Percentiles rank a stretch among this genome's conserved stretches.
These are phyloP conservation scores for Coilia nasus DNA, from an alignment of 2,797 vertebrate species.

Conservation along the genomic window DNA sequence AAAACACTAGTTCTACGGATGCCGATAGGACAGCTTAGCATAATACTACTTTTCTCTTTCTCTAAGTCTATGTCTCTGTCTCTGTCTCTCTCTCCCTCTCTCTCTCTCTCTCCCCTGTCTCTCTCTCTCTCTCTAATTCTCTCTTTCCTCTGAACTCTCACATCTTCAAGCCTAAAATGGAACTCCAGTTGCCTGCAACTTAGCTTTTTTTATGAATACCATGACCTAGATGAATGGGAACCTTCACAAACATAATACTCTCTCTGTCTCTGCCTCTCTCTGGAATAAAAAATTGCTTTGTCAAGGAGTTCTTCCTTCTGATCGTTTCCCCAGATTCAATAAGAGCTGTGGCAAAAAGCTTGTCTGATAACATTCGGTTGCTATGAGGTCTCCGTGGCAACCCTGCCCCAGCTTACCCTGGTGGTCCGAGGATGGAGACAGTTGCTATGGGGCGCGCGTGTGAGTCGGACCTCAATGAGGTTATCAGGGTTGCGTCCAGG, in stretches of 20 bases:
- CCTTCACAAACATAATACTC: no score
- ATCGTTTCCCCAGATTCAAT: background rate
- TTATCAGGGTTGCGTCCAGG: background rate
- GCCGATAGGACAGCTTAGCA: background rate
- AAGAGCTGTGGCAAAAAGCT: constrained; percentile 25
- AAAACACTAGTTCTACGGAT: background rate
- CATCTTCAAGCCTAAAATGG: no score
- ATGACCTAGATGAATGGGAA: no score
- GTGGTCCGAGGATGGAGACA: constrained; percentile 41
- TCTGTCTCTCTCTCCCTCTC: constrained; percentile 50
- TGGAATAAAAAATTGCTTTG: no score
- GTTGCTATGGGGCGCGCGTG: constrained; percentile 39
- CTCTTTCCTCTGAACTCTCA: no score
- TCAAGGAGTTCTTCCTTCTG: background rate
- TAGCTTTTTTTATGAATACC: no score
- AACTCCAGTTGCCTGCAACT: no score
- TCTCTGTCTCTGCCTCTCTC: no score
- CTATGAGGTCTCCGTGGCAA: constrained; percentile 55
- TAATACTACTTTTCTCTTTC: background rate
- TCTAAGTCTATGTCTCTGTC: constrained; percentile 53
- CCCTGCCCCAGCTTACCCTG: constrained; percentile 37
- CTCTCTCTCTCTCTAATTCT: constrained; percentile 30
- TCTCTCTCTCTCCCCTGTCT: constrained; percentile 54
- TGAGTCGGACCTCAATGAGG: constrained; percentile 21
- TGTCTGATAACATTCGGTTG: constrained; percentile 58